These are phyloP conservation scores for Heliopora coerulea DNA, from an alignment of 92 coral and sea anemone genomes.

Conservation along the genomic window DNA sequence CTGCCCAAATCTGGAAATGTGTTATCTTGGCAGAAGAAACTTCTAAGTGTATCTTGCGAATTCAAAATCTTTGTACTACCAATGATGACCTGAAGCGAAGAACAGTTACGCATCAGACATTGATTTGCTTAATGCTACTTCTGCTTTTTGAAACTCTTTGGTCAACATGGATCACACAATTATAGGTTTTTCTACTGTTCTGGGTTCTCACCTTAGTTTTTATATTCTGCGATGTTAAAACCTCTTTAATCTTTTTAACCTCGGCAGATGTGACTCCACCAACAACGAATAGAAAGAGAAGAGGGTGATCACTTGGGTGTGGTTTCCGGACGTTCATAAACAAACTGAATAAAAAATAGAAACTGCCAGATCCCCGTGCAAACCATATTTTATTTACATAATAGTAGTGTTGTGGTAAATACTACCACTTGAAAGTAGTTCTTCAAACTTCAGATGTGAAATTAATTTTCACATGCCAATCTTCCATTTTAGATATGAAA, in stretches of 20 bases:
- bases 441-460: too few relatives aligned
- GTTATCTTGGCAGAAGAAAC: conserved; percentile 78
- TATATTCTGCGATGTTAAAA: conserved; percentile 69
- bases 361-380: too few relatives aligned
- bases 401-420: too few relatives aligned
- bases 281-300: conserved; percentile 78
- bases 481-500: too few relatives aligned
- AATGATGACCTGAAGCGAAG: conserved; percentile 85
- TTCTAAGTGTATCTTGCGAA: conserved; percentile 69
- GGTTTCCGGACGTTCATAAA: conserved; percentile 99
- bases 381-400: too few relatives aligned
- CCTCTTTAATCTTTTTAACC: conserved; percentile 80
- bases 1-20: not conserved
- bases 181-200: too few relatives aligned
- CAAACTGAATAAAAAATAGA: conserved; percentile 51
- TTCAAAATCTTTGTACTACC: conserved; percentile 91
- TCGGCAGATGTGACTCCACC: conserved; percentile 97
- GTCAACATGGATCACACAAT: too few relatives aligned
- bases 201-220: conserved; percentile 67
- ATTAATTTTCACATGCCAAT: too few relatives aligned
- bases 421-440: too few relatives aligned
- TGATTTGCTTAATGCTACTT: too few relatives aligned
- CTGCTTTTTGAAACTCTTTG: too few relatives aligned
- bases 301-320: conserved; percentile 81
- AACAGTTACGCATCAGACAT: too few relatives aligned